A percentile compares a stretch with the other conserved stretches of the same genome.
Conservation (phyloP, 2,797 vertebrate genomes). For the Labroides dimidiatus region DNA sequence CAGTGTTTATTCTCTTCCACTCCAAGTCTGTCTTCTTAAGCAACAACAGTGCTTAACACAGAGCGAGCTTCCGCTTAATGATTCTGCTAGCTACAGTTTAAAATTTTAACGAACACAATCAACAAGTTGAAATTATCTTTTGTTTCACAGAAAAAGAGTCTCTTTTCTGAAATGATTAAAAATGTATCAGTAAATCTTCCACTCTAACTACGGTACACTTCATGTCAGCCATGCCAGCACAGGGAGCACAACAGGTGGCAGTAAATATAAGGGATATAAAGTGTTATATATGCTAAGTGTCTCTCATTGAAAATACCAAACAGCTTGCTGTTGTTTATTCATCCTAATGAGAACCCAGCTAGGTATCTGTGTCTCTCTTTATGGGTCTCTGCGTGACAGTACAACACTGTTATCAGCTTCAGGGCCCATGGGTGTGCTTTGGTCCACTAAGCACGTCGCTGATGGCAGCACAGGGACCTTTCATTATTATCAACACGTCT, state of each 20-base stretch:
- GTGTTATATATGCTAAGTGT: background rate
- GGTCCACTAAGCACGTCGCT: slow-evolving; percentile 45
- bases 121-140: background rate
- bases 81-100: background rate
- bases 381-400: slow-evolving; percentile 14
- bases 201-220: background rate
- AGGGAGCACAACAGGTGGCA: background rate
- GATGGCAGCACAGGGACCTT: slow-evolving; percentile 53
- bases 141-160: too few species aligned
- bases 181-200: too few species aligned
- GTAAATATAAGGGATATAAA: background rate
- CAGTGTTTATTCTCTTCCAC: too few species aligned
- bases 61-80: background rate
- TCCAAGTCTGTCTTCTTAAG: too few species aligned
- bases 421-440: slow-evolving; percentile 33
- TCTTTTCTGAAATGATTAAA: too few species aligned
- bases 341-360: slow-evolving; percentile 23
- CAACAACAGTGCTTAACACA: background rate
- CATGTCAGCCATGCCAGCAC: background rate
- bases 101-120: background rate
- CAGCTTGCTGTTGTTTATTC: slow-evolving; percentile 12
- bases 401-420: slow-evolving; percentile 32
- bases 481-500: slow-evolving; percentile 60
- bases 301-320: background rate
- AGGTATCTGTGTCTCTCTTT: slow-evolving; percentile 15